Base-by-base conservation (phyloP, 2,797 vertebrate genomes). In the Gymnothorax javanicus region DNA sequence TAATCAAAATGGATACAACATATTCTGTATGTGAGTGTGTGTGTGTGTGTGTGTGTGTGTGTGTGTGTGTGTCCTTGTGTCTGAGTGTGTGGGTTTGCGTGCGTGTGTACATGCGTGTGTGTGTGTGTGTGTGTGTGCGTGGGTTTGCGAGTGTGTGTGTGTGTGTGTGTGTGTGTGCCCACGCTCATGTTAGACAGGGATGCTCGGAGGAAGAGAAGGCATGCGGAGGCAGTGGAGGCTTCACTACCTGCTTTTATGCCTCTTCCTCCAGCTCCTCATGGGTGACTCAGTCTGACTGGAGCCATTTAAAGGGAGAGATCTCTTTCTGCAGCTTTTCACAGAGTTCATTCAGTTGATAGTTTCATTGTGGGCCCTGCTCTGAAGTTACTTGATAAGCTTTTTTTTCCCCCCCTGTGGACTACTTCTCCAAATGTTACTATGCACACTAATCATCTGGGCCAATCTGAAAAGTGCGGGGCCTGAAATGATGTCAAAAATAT, bases 281-380 rank as follows among this genome's bases (percentile, higher is more conserved):
- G 62, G 83, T 88, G 87, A 88, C 56, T 88, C 87, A 84, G 59
- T 75, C 33, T 43, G 50, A 56, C 62, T 58, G 79, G 57, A 83
- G 60, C 81, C 84, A 59, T 86, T 69, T 69, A 25, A 25, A 69
- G 64, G 64, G 64, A 69, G n/a, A n/a, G 23, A n/a, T 69, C 23
- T n/a, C 64, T 59, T 59, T 59, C 58, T 62, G 60, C 13, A 62
- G 60, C 23, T 69, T 67, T 25, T 4, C 7, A 25, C n/a, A 69
- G 9, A 2, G 11, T 69, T 69, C n/a, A n/a, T 69, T 25, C 23
- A 9, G n/a, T 69, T 25, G 5, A 64, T 20, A 23, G 23, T 64
- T 64, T 20, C 60, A 64, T 15, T 15, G 20, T 64, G 23, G 15
- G 15, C 17, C 4, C 5, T 20, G 60, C 15, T 15, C 5, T 69